phyloP scores from a whole-genome alignment of 23 tunicate species.

The Oikopleura albicans region DNA sequence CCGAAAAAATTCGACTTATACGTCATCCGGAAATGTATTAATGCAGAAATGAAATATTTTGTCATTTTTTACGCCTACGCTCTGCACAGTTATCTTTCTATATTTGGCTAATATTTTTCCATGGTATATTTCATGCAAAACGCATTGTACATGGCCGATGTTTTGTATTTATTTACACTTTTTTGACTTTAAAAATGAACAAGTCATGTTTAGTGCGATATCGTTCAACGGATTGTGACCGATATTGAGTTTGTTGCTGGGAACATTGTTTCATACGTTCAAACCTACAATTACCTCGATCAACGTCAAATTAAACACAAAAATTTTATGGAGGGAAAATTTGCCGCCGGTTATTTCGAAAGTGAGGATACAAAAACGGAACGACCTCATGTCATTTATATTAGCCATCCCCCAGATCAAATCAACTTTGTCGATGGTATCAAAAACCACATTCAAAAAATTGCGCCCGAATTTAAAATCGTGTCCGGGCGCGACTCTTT shows the following conservation, averaged over 20 bases:
- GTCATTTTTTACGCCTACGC: no score
- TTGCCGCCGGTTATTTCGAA: neutral
- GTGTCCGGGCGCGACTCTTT: neutral
- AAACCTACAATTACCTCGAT: neutral
- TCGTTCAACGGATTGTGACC: neutral
- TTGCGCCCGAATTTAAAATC: neutral
- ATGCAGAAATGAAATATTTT: no score
- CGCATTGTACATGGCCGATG: no score
- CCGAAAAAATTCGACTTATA: no score
- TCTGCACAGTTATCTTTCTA: no score
- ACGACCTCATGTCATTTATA: neutral
- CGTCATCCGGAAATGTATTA: no score
- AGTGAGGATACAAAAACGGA: neutral
- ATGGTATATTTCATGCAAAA: no score
- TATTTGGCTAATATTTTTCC: no score
- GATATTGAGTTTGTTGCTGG: neutral
- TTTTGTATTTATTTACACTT: no score
- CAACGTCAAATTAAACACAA: neutral
- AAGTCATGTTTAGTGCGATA: neutral
- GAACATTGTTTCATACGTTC: neutral
- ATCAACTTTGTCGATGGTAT: slow-evolving; percentile 8
- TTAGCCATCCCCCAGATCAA: slow-evolving; percentile 11
- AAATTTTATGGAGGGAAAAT: neutral
- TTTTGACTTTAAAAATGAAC: no score
- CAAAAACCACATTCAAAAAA: neutral